These are phyloP conservation scores for Unio pictorum DNA, from an alignment of 2,888 invertebrate species.

Conservation along the genomic window DNA sequence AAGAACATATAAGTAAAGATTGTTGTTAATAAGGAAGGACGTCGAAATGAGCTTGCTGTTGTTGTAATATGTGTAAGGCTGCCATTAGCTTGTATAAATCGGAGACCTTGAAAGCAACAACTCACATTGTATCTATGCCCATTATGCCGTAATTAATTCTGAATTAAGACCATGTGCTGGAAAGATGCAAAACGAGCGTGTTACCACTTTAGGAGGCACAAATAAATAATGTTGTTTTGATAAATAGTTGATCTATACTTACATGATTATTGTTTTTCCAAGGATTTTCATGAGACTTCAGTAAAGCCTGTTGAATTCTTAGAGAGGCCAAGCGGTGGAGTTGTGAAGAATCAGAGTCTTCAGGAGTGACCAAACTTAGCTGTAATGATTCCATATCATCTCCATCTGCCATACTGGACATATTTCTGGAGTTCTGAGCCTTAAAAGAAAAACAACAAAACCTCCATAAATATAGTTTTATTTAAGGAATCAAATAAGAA, in stretches of 20 bases:
- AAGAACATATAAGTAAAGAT: too few relatives aligned
- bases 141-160: constrained; percentile 14
- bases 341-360: constrained; percentile 28
- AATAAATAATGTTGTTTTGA: too few relatives aligned
- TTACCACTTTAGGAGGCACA: too few relatives aligned
- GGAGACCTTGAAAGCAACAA: constrained; percentile 5
- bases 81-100: neutral
- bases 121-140: constrained; percentile 8
- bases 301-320: constrained; percentile 39
- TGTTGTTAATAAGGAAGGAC: too few relatives aligned
- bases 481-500: neutral
- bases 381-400: constrained; percentile 24
- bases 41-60: too few relatives aligned
- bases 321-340: constrained; percentile 40
- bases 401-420: neutral
- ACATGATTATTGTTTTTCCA: constrained; percentile 39
- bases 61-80: too few relatives aligned
- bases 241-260: constrained; percentile 5
- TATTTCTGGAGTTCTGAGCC: constrained; percentile 11
- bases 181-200: too few relatives aligned
- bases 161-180: too few relatives aligned
- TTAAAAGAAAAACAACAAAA: constrained; percentile 9
- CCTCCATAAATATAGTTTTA: neutral
- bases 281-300: constrained; percentile 49
- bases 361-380: constrained; percentile 10